Evolutionary conservation across 2,888 invertebrate species (phyloP).

Genomic region (Colostygia pectinataria): DNA sequence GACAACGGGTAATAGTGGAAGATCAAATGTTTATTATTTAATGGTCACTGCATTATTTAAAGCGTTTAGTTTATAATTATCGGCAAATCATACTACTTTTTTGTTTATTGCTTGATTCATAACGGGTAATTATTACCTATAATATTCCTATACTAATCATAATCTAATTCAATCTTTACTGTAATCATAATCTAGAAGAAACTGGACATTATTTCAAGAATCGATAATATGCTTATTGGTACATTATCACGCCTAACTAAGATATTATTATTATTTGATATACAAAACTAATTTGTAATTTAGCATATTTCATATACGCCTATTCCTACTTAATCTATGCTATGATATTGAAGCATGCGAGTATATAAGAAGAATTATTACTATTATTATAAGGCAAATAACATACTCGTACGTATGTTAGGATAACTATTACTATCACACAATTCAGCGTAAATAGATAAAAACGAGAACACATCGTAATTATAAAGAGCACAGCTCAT

Average conservation of each 20-base stretch:
- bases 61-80: slow-evolving; percentile 30
- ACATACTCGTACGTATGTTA: slow-evolving; percentile 30
- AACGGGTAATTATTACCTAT: slow-evolving; percentile 2
- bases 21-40: slow-evolving; percentile 14
- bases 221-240: slow-evolving; percentile 31
- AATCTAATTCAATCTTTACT: slow-evolving; percentile 27
- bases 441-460: slow-evolving; percentile 39
- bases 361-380: slow-evolving; percentile 61
- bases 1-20: too few relatives aligned
- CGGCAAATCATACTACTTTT: slow-evolving; percentile 19
- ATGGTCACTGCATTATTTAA: slow-evolving; percentile 25
- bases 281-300: slow-evolving; percentile 29
- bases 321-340: slow-evolving; percentile 38
- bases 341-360: slow-evolving; percentile 58
- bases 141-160: slow-evolving; percentile 15
- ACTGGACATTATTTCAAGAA: slow-evolving; percentile 33
- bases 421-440: slow-evolving; percentile 40
- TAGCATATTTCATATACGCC: slow-evolving; percentile 11
- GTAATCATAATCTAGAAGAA: slow-evolving; percentile 26
- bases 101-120: slow-evolving; percentile 19
- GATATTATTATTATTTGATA: slow-evolving; percentile 16
- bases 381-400: slow-evolving; percentile 61
- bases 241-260: slow-evolving; percentile 28
- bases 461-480: slow-evolving; percentile 41
- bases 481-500: slow-evolving; percentile 51